Base-by-base conservation (phyloP, 2,113 vertebrate species). In the Symphodus melops region DNA sequence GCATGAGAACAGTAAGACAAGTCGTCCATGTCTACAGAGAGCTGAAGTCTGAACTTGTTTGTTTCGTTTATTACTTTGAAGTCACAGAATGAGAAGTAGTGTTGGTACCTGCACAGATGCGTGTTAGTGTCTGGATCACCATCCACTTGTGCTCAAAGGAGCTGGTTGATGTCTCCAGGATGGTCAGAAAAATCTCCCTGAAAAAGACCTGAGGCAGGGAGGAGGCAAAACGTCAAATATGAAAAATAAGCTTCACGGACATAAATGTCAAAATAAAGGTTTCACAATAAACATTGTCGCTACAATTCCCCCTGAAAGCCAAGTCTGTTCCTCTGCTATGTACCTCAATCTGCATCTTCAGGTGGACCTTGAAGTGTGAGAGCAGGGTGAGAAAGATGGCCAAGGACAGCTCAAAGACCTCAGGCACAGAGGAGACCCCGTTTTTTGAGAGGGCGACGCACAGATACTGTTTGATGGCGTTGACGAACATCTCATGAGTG, bases 341-440 rank as follows among this genome's bases (percentile, higher is more conserved):
- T 93, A 98, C 98, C 97, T 99, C 98, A 63, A 99, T 98, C 84
- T 99, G 98, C 98, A 99, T 99, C 94, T 99, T 99, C 81, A 99
- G 93, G 88, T 99, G 97, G 63, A 96, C 96, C 88, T 99, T 99
- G 85, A 99, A 99, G 90, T 98, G 97, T 0, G 97, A 99, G 33
- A 99, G 96, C 81, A 99, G 86, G 0, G 96, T 98, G 79, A 99
- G 96, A 83, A 99, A 99, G 91, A 99, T 99, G 85, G 98, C 97
- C 41, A 99, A 94, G 2, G 97, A 99, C n/a, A 99, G 96, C 80
- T 99, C 97, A 54, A 99, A 98, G 14, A 98, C 97, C 86, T 99
- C 97, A 57, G 98, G 98, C 91, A 99, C 97, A 14, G 97, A 98
- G 36, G 97, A 99, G 46, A 98, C 97, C 14, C 98, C 97, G 0